These are phyloP conservation scores for Sisor rabdophorus DNA, from an alignment of 2,113 vertebrate species.

Conservation along the genomic window DNA sequence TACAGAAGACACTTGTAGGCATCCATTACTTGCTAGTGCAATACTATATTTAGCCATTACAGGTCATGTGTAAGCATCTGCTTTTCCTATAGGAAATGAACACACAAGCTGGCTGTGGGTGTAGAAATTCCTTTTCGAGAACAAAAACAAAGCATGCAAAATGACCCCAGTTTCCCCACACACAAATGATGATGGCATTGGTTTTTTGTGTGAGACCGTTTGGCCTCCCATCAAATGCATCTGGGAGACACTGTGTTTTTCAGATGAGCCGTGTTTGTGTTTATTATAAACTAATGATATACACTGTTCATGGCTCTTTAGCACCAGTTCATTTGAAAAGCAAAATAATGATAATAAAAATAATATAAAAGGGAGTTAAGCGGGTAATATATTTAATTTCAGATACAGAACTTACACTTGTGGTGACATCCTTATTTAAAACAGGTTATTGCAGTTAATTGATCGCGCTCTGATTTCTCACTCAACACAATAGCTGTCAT, in stretches of 20 bases:
- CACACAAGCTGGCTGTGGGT: neutral
- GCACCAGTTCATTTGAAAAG: constrained; percentile 24
- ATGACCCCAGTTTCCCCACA: constrained; percentile 15
- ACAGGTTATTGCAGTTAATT: neutral
- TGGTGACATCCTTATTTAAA: neutral
- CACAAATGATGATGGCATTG: neutral
- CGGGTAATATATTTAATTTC: constrained; percentile 1
- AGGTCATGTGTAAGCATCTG: neutral
- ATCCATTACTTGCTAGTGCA: neutral
- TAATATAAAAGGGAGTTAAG: neutral
- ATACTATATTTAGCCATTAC: constrained; percentile 18
- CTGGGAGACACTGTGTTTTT: constrained; percentile 20
- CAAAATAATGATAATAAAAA: constrained; percentile 24
- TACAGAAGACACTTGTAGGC: neutral
- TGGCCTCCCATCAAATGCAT: constrained; percentile 36
- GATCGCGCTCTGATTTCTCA: constrained; percentile 3
- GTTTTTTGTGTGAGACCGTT: constrained; percentile 8
- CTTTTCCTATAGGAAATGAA: constrained; percentile 10
- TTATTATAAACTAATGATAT: constrained; percentile 31
- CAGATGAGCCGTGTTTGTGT: constrained; percentile 22
- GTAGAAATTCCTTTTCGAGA: constrained; percentile 9
- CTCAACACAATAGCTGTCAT: neutral
- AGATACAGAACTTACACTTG: neutral
- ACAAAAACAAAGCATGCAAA: constrained; percentile 13
- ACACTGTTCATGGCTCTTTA: constrained; percentile 19